Conservation (phyloP, 2,888 invertebrate genomes). For the Drosophila parthenogenetica region DNA sequence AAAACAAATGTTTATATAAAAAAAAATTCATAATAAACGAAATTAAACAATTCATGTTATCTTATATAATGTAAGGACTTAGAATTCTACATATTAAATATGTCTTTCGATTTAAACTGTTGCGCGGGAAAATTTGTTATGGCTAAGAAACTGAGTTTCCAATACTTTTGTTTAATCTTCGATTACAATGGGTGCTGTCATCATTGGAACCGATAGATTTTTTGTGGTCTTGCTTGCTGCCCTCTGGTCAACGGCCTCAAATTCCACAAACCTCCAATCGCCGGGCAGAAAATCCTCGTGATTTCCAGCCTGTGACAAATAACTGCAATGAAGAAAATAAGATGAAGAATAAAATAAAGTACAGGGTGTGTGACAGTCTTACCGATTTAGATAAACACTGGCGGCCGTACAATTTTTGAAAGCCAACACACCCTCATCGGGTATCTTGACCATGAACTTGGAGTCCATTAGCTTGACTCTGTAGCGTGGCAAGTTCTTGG, state of each 20-base stretch:
- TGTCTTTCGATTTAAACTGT: conserved; percentile 35
- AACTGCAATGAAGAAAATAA: conserved; percentile 38
- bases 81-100: conserved; percentile 61
- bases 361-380: conserved; percentile 25
- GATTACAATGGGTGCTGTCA: conserved; percentile 64
- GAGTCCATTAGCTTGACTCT: conserved; percentile 69
- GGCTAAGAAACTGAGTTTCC: conserved; percentile 13
- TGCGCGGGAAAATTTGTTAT: conserved; percentile 37
- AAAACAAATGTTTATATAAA: conserved; percentile 1
- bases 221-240: conserved; percentile 15
- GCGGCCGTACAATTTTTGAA: conserved; percentile 64
- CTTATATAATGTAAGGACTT: conserved; percentile 26
- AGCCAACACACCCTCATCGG: conserved; percentile 66
- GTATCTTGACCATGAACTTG: conserved; percentile 76
- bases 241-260: conserved; percentile 12
- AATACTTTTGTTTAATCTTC: conserved; percentile 57
- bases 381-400: conserved; percentile 80
- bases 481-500: conserved; percentile 69
- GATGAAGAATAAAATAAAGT: background rate
- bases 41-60: conserved; percentile 20
- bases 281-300: conserved; percentile 47
- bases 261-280: conserved; percentile 65
- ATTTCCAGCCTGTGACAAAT: conserved; percentile 35
- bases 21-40: conserved; percentile 22
- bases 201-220: conserved; percentile 8